Base-by-base conservation (phyloP, 2,888 invertebrate species). In the Thecocarcelia acutangulata region DNA sequence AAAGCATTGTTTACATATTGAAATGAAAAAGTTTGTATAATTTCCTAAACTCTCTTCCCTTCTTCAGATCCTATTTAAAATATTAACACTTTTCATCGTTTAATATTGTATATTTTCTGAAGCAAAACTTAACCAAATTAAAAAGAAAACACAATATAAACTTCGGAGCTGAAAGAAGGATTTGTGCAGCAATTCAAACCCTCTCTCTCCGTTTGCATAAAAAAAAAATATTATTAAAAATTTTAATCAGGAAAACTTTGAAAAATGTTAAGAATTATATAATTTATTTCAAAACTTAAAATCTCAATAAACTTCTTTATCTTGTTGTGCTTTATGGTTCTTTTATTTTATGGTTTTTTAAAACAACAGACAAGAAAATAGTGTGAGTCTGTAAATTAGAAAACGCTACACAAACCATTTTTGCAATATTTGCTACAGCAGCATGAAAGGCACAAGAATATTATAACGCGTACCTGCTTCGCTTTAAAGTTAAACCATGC, bases 211-310 rank as follows among this genome's bases (percentile, higher is more conserved):
- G 33, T 9, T 33, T 3, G 0, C 8, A 28, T 9, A n/a, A 12
- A n/a, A 44, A 4, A 44, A 24, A 37, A 37, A 9, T 28, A 40
- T 40, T 28, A 19, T 13, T 48, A 19, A 0, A 28, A 63, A 42
- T 21, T 24, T 54, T 54, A 44, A 19, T 56, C 44, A 73, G 11
- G 24, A 37, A 37, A 73, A 63, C 46, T 21, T 58, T 6, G 13
- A 33, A 44, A 50, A 66, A 42, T 66, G 0, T 42, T 54, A 15
- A 21, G 37, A 46, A 74, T 74, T 44, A 63, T 64, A 74, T 56
- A 74, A 64, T 74, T 64, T 48, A 66, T 74, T 56, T 50, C 56
- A 52, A 68, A 75, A 68, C 52, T 75, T 76, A 52, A 76, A 76
- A 68, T 61, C 75, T 61, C 44, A 44, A 76, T 68, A 76, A 76